Percentiles rank a stretch among this genome's conserved stretches.
Conservation (phyloP, 2,113 vertebrate genomes). For the Echinops telfairi region DNA sequence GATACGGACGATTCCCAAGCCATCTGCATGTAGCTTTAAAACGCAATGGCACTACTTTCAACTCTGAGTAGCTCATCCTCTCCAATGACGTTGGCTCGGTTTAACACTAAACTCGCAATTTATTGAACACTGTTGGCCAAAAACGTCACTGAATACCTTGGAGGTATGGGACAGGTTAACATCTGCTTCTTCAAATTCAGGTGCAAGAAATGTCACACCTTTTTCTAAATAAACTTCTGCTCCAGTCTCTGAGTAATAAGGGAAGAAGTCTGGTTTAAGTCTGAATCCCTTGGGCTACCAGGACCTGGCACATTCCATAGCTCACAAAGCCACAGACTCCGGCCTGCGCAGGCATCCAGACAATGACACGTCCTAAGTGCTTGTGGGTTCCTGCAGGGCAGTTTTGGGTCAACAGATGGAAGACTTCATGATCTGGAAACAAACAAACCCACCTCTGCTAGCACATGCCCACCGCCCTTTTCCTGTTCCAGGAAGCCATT, state of each 20-base stretch:
- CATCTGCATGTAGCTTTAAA: background rate
- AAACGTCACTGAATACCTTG: background rate
- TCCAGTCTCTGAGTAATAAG: background rate
- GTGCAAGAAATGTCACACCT: constrained; percentile 9
- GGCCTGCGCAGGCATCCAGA: background rate
- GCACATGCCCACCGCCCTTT: background rate
- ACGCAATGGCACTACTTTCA: background rate
- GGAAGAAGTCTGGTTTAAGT: background rate
- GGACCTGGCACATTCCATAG: background rate
- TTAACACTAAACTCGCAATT: constrained; percentile 27
- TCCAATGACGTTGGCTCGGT: background rate
- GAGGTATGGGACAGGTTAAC: background rate
- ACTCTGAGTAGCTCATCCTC: background rate
- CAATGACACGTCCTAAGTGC: background rate
- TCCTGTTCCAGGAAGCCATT: constrained; percentile 24
- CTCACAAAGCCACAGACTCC: constrained; percentile 20
- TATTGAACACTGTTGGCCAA: constrained; percentile 17
- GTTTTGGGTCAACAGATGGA: background rate
- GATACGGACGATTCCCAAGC: constrained; percentile 20
- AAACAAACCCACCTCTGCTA: background rate
- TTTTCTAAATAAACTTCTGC: constrained; percentile 42
- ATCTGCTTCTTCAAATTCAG: constrained; percentile 36
- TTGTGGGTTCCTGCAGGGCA: background rate
- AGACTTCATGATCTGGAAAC: background rate
- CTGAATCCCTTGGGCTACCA: background rate